These are phyloP conservation scores for Eupithecia subumbrata DNA, from an alignment of 2,888 invertebrate genomes.

Conservation along the genomic window DNA sequence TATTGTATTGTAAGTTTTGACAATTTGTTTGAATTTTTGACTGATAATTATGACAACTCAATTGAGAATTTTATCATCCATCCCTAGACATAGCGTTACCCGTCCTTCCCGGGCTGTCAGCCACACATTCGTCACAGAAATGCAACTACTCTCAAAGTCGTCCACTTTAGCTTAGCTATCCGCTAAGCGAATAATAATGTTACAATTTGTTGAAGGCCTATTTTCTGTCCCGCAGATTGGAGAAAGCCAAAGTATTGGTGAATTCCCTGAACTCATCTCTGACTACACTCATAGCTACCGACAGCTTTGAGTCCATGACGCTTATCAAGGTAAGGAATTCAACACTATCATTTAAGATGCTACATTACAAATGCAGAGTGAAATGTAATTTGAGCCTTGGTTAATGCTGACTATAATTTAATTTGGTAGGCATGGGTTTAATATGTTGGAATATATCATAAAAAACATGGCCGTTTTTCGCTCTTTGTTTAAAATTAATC, in stretches of 20 bases:
- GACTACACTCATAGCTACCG: constrained; percentile 90
- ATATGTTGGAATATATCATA: background rate
- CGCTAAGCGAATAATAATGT: background rate
- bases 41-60: too few species aligned
- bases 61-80: too few species aligned
- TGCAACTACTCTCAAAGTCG: background rate
- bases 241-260: constrained; percentile 85
- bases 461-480: background rate
- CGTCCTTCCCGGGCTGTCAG: too few species aligned
- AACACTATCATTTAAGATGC: background rate
- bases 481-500: background rate
- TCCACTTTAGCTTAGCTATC: background rate
- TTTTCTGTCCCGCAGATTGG: constrained; percentile 65
- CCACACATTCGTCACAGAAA: too few species aligned
- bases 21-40: too few species aligned
- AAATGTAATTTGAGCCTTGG: background rate
- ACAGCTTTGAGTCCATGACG: constrained; percentile 89
- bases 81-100: too few species aligned
- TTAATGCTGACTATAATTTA: background rate
- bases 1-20: too few species aligned
- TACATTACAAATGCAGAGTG: background rate
- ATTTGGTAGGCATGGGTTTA: too few species aligned
- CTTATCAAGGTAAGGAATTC: constrained; percentile 84
- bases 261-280: constrained; percentile 87
- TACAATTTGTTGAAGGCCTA: background rate